These are phyloP conservation scores for Iselma pallidipennis DNA, from an alignment of 2,888 invertebrate genomes.

Conservation along the genomic window DNA sequence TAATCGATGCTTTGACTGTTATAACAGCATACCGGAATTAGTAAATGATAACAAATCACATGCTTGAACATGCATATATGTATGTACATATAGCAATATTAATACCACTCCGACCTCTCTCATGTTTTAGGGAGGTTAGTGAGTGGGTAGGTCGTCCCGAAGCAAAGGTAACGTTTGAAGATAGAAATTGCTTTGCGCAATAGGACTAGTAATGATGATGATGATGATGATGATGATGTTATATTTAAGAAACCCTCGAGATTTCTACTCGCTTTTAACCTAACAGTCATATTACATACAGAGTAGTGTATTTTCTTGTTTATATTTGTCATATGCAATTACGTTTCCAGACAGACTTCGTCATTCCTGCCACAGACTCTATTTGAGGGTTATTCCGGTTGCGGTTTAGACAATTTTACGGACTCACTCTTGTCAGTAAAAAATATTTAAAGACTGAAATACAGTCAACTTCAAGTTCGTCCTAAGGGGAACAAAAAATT, in stretches of 20 bases:
- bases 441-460: too few relatives aligned
- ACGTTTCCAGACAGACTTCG: too few relatives aligned
- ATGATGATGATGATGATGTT: conserved; percentile 5
- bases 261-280: background rate
- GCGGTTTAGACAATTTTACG: too few relatives aligned
- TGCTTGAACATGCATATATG: conserved; percentile 4
- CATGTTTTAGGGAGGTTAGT: too few relatives aligned
- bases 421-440: too few relatives aligned
- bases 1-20: background rate
- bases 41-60: conserved; percentile 23
- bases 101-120: too few relatives aligned
- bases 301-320: conserved; percentile 13
- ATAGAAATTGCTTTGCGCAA: conserved; percentile 14
- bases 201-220: too few relatives aligned
- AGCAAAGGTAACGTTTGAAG: conserved; percentile 10
- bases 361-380: too few relatives aligned
- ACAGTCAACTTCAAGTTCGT: too few relatives aligned
- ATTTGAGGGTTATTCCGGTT: too few relatives aligned
- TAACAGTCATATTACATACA: background rate
- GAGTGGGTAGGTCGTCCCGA: too few relatives aligned
- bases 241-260: conserved; percentile 21
- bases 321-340: conserved; percentile 18
- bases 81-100: conserved; percentile 20
- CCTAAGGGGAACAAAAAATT: too few relatives aligned
- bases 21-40: conserved; percentile 3